phyloP scores from a whole-genome alignment of 2,888 invertebrate species.

The Drosophila pseudotakahashii region DNA sequence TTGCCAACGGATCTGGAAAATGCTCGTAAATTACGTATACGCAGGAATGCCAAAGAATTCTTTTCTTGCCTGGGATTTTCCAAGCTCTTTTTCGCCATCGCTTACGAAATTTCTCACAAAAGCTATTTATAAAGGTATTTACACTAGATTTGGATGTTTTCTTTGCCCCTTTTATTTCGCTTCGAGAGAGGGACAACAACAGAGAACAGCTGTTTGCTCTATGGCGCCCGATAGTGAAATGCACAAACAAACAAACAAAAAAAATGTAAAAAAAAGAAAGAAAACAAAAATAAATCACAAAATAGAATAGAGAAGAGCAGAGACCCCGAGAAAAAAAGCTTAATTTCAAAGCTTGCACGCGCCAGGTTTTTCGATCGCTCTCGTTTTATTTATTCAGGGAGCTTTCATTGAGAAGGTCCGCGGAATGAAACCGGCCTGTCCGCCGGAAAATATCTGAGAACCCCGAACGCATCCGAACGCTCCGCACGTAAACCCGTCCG shows the following conservation, averaged over 20 bases:
- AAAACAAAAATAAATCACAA: conserved; percentile 32
- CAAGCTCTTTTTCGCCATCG: conserved; percentile 45
- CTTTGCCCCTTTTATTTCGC: background rate
- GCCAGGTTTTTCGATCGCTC: conserved; percentile 62
- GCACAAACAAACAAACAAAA: conserved; percentile 37
- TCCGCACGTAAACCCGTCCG: conserved; percentile 67
- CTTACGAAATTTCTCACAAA: conserved; percentile 74
- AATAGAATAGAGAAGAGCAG: conserved; percentile 26
- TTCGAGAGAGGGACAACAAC: conserved; percentile 51
- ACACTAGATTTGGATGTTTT: conserved; percentile 52
- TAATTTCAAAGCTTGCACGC: conserved; percentile 63
- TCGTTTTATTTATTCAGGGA: conserved; percentile 23
- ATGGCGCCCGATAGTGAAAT: conserved; percentile 36
- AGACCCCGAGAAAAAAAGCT: conserved; percentile 41
- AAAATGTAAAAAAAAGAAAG: conserved; percentile 18
- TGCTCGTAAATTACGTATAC: conserved; percentile 47
- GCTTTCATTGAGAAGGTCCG: conserved; percentile 60
- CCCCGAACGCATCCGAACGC: conserved; percentile 73
- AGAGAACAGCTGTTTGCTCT: conserved; percentile 70
- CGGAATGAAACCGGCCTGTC: conserved; percentile 62
- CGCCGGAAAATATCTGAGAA: conserved; percentile 63
- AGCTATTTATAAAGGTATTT: conserved; percentile 49
- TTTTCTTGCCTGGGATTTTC: conserved; percentile 49
- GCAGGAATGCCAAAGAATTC: conserved; percentile 12
- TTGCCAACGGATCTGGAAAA: conserved; percentile 4